Percentiles rank a stretch among this genome's conserved stretches.
These are phyloP conservation scores for Trinectes maculatus DNA, from an alignment of 2,113 vertebrate species.

Conservation along the genomic window DNA sequence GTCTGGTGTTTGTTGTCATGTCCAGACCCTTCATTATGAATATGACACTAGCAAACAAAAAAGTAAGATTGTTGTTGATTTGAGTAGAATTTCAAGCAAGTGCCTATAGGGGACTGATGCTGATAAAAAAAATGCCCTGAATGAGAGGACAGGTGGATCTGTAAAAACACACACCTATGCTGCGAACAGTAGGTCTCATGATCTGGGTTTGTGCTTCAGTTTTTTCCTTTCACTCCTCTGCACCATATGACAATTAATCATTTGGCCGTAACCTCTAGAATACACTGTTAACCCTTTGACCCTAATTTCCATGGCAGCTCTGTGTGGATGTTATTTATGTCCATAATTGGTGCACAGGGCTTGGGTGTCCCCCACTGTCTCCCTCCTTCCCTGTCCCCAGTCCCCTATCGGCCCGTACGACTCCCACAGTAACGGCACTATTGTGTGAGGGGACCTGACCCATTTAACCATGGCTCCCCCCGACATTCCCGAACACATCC, in stretches of 20 bases:
- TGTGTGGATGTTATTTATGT: conserved; percentile 75
- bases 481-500: conserved; percentile 66
- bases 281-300: conserved; percentile 74
- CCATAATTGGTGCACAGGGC: conserved; percentile 68
- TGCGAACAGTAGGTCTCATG: conserved; percentile 13
- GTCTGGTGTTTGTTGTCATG: conserved; percentile 25
- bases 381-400: conserved; percentile 10
- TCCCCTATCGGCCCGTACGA: conserved; percentile 48
- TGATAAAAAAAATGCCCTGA: background rate
- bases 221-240: conserved; percentile 24
- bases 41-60: too few species aligned
- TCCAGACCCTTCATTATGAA: too few species aligned
- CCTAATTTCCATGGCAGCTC: conserved; percentile 66
- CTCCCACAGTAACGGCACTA: conserved; percentile 70
- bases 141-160: background rate
- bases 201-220: conserved; percentile 10
- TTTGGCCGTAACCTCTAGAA: conserved; percentile 40
- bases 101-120: too few species aligned
- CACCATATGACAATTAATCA: conserved; percentile 23
- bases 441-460: conserved; percentile 77
- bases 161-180: background rate
- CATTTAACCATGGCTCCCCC: conserved; percentile 69
- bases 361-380: conserved; percentile 36
- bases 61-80: too few species aligned
- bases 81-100: too few species aligned